phyloP scores from a whole-genome alignment of 2,888 invertebrate species.

The Rapana venosa region DNA sequence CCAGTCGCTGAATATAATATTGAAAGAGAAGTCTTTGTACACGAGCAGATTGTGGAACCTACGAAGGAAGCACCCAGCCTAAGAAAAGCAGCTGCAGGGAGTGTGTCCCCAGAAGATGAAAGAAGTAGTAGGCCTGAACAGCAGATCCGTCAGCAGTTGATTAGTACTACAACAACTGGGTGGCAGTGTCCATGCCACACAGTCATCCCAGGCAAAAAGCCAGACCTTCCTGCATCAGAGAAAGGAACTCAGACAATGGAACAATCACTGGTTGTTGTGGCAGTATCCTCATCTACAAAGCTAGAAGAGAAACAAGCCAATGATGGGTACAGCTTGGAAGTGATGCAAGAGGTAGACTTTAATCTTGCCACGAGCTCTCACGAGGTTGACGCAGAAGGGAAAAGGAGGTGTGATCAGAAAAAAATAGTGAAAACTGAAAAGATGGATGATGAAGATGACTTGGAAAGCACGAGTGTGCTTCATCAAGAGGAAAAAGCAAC shows the following conservation, averaged over 20 bases:
- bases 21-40: slow-evolving; percentile 8
- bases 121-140: background rate
- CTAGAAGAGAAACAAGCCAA: background rate
- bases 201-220: background rate
- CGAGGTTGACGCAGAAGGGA: background rate
- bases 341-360: background rate
- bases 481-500: no score
- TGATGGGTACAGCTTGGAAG: background rate
- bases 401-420: background rate
- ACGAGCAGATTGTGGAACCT: background rate
- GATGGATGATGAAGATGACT: no score
- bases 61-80: background rate
- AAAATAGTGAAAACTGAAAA: background rate
- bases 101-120: background rate
- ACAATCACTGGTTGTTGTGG: background rate
- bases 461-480: no score
- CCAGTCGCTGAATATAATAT: background rate
- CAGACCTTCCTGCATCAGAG: background rate
- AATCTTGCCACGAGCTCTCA: background rate
- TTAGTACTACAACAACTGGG: background rate
- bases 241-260: background rate
- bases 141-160: background rate
- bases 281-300: background rate
- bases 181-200: background rate
- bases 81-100: background rate